Conservation (phyloP, 2,888 invertebrate genomes). For the Yponomeuta plumbellus region DNA sequence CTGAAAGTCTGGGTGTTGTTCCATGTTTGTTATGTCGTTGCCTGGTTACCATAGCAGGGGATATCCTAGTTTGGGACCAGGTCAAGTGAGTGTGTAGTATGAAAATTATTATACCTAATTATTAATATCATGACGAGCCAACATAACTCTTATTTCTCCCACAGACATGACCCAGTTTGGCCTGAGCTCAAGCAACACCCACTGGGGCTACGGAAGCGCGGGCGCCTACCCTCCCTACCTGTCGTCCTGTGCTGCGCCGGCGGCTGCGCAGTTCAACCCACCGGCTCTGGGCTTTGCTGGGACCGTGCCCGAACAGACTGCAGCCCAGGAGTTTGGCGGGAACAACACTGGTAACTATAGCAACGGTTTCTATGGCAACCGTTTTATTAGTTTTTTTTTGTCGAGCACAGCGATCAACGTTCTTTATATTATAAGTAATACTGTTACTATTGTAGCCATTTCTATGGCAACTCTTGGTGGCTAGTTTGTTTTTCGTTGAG, state of each 20-base stretch:
- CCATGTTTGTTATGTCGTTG: no score
- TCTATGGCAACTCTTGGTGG: not conserved
- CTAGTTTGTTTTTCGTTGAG: no score
- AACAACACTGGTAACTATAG: slow-evolving; percentile 70
- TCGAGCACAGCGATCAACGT: no score
- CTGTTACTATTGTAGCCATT: slow-evolving; percentile 28
- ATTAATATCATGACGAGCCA: not conserved
- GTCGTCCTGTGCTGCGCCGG: slow-evolving; percentile 85
- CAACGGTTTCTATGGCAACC: not conserved
- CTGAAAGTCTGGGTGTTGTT: no score
- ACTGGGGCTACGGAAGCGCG: slow-evolving; percentile 92
- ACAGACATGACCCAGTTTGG: slow-evolving; percentile 92
- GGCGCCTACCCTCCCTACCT: slow-evolving; percentile 92
- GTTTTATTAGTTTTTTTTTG: not conserved
- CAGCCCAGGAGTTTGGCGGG: slow-evolving; percentile 75
- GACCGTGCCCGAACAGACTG: slow-evolving; percentile 79
- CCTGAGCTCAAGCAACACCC: slow-evolving; percentile 88
- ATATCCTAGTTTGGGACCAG: no score
- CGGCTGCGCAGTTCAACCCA: slow-evolving; percentile 83
- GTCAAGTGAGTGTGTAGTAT: no score
- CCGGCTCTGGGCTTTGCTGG: slow-evolving; percentile 84
- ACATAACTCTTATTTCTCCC: slow-evolving; percentile 23
- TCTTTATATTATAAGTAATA: no score
- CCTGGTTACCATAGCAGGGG: no score
- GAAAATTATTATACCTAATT: no score